Conservation (phyloP, 2,888 invertebrate genomes). For the Nephrotoma appendiculata region DNA sequence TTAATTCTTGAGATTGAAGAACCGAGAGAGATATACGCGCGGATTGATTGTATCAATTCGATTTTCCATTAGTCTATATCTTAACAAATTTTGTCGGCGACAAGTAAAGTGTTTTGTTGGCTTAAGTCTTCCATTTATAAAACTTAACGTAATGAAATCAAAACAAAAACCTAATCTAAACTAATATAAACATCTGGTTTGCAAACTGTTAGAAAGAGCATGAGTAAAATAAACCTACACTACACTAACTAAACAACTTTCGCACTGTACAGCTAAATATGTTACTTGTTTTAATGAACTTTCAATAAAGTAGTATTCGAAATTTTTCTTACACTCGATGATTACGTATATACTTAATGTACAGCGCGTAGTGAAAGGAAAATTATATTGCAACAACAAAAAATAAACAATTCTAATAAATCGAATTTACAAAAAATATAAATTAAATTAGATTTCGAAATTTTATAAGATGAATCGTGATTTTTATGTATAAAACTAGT, state of each 20-base stretch:
- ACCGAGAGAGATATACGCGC: neutral
- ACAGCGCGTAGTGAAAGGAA: neutral
- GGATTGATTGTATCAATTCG: neutral
- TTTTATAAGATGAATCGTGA: neutral
- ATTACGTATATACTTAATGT: neutral
- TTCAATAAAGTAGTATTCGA: neutral
- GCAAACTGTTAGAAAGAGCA: neutral
- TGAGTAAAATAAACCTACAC: neutral
- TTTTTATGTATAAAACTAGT: neutral
- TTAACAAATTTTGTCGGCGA: neutral
- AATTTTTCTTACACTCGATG: neutral
- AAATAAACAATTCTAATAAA: neutral
- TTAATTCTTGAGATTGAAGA: neutral
- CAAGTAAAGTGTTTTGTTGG: neutral
- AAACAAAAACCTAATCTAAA: neutral
- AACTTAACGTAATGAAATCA: neutral
- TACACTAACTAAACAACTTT: neutral
- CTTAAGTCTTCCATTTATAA: neutral
- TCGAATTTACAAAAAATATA: neutral
- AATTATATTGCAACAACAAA: neutral
- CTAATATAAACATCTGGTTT: neutral
- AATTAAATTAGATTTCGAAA: neutral
- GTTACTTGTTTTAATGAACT: neutral
- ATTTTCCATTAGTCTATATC: neutral
- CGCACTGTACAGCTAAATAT: neutral